phyloP scores from a whole-genome alignment of 1,140 invertebrate genomes.

The Heliothis subflexa region DNA sequence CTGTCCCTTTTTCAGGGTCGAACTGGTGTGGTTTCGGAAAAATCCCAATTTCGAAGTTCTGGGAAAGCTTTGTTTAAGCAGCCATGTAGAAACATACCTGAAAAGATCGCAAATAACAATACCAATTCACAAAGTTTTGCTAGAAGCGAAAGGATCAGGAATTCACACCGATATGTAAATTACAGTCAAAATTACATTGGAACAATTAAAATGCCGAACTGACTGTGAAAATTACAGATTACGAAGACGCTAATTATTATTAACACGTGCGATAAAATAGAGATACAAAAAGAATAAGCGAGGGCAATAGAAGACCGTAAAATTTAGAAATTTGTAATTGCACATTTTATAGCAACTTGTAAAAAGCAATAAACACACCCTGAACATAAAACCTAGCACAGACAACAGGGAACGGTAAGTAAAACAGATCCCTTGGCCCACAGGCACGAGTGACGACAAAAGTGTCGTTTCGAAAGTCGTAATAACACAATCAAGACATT shows the following conservation, averaged over 20 bases:
- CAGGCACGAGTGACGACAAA: background rate
- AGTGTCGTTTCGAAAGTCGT: background rate
- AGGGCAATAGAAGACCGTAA: too few relatives aligned
- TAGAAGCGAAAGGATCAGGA: background rate
- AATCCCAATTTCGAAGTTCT: constrained; percentile 30
- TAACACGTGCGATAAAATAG: too few relatives aligned
- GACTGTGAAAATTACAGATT: too few relatives aligned
- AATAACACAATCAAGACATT: constrained; percentile 29
- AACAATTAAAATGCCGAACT: too few relatives aligned
- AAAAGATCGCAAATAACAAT: background rate
- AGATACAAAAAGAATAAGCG: too few relatives aligned
- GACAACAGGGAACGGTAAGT: background rate
- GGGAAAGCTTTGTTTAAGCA: constrained; percentile 31
- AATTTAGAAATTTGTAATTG: too few relatives aligned
- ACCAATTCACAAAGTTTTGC: too few relatives aligned
- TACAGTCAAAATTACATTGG: too few relatives aligned
- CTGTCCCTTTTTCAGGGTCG: constrained; percentile 44
- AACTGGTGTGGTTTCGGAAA: constrained; percentile 30
- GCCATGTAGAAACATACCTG: background rate
- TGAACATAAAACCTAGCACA: background rate
- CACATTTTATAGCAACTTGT: too few relatives aligned
- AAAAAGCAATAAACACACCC: too few relatives aligned
- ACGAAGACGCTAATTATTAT: too few relatives aligned
- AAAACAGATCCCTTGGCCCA: background rate
- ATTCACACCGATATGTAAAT: background rate